These are phyloP conservation scores for Rhineura floridana DNA, from an alignment of 2,113 vertebrate species.

Conservation along the genomic window DNA sequence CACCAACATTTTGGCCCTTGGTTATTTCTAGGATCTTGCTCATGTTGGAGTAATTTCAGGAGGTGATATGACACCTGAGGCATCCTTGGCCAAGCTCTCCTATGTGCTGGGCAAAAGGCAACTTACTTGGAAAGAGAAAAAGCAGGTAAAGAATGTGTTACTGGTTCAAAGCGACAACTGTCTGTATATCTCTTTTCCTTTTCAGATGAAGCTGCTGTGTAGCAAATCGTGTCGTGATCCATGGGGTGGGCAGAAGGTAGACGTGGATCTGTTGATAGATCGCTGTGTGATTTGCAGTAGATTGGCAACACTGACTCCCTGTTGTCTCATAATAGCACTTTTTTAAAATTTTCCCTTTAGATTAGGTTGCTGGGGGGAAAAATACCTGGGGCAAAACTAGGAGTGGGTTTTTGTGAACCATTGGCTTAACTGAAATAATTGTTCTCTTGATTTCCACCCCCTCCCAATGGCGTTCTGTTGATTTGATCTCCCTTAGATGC, in stretches of 20 bases:
- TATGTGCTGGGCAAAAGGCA: conserved; percentile 83
- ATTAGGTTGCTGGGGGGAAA: too few relatives aligned
- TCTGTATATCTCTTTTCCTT: neutral
- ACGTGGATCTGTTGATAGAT: neutral
- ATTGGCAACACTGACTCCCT: neutral
- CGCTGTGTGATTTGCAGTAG: neutral
- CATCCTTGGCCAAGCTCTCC: conserved; percentile 91
- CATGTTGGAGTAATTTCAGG: conserved; percentile 82
- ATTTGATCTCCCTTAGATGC: conserved; percentile 66
- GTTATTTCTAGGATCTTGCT: neutral
- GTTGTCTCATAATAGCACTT: neutral
- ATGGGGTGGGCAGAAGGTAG: neutral
- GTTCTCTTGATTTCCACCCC: neutral
- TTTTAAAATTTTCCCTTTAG: too few relatives aligned
- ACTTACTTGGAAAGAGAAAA: conserved; percentile 75
- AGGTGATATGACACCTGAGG: conserved; percentile 94
- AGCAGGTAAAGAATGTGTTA: conserved; percentile 75
- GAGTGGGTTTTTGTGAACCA: too few relatives aligned
- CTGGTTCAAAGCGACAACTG: neutral
- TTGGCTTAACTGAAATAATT: neutral
- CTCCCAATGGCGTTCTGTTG: neutral
- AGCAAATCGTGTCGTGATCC: neutral
- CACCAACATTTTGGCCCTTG: neutral
- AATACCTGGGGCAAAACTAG: too few relatives aligned
- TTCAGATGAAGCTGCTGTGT: neutral